Evolutionary conservation across 1,140 invertebrate species (phyloP), one percentile per base, ranked within the genome.

Genomic region (Monomorium pharaonis): DNA sequence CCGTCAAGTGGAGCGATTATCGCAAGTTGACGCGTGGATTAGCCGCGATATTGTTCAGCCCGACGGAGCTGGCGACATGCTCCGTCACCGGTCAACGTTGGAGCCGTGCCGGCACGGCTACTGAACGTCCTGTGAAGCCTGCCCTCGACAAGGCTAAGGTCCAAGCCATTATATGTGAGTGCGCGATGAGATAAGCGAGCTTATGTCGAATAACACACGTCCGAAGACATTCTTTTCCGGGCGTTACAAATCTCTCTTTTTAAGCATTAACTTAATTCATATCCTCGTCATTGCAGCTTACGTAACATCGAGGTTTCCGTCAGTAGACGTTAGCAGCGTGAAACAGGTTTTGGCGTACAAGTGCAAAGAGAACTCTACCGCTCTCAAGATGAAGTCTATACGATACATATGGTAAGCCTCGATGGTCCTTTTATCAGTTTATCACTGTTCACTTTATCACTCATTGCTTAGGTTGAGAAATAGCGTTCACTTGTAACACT

Each of bases 321-420:
- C 96, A 86, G 96, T 97, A 56, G 97, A 97, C 94, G 96, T 97
- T 88, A 97, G 96, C 93, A 95, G 97, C 91, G 97, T 97, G 91
- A 97, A 97, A 93, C 97, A 97, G 94, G 97, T 97, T 84, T 95
- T 97, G 86, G 97, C 97, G 27, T 97, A 97, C 94, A 97, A 97
- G 92, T 97, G 97, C 95, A 97, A 97, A 94, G 97, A 97, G 93
- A 97, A 97, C 93, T 97, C 97, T 84, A 97, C 97, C 24, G 96
- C 97, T 84, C 96, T 97, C 54, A 96, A 97, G 92, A 97, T 97
- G 96, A 96, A 97, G 92, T 96, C 96, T 65, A 96, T 97, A 91
- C 96, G 96, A 95, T 97, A 96, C 92, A 96, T 96, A 90, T 95
- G 95, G 95, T 96, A 91, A 94, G 95, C 94, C 47, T 6, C 42